phyloP scores from a whole-genome alignment of 2,888 invertebrate genomes.

The Aleiodes alternator region DNA sequence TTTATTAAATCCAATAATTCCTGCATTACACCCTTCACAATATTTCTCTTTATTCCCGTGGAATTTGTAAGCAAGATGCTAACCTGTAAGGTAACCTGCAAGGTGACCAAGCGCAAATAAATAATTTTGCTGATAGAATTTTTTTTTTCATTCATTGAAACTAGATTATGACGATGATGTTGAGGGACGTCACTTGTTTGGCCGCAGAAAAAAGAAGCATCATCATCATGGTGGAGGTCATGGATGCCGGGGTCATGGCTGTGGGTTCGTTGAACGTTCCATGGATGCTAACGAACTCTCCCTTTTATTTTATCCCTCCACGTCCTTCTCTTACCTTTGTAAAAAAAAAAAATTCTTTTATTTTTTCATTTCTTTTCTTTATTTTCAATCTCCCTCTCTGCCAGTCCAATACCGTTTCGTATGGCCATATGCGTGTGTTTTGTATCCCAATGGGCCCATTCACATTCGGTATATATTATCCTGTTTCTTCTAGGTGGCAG shows the following conservation, averaged over 20 bases:
- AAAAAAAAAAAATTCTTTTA: constrained; percentile 8
- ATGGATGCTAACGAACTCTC: constrained; percentile 44
- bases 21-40: too few species aligned
- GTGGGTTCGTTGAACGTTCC: constrained; percentile 52
- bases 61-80: too few species aligned
- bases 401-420: constrained; percentile 2
- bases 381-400: neutral
- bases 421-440: too few species aligned
- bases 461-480: constrained; percentile 20
- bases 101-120: neutral
- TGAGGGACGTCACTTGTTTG: constrained; percentile 51
- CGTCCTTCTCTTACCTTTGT: constrained; percentile 32
- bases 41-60: too few species aligned
- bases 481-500: constrained; percentile 46
- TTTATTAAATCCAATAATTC: too few species aligned
- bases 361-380: constrained; percentile 6
- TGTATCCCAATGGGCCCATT: constrained; percentile 36
- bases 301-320: constrained; percentile 30
- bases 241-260: constrained; percentile 54
- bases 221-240: constrained; percentile 51
- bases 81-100: too few species aligned
- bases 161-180: constrained; percentile 51
- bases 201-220: constrained; percentile 50
- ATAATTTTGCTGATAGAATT: neutral
- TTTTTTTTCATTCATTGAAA: neutral